Base-by-base conservation (phyloP, 2,113 vertebrate species). In the Perca fluviatilis region DNA sequence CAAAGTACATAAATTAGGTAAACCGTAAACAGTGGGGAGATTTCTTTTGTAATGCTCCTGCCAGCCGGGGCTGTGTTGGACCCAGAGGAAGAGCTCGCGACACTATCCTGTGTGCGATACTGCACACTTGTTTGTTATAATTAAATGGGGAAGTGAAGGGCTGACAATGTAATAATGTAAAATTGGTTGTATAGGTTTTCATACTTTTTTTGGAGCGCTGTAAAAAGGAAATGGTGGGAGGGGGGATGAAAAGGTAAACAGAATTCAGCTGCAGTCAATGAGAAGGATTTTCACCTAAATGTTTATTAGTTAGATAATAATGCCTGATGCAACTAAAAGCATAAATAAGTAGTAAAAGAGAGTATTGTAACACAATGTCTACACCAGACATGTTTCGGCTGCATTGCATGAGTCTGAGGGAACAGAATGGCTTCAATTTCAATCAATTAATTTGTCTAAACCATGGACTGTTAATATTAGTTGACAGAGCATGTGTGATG, bases 1-100 rank as follows among this genome's bases (percentile, higher is more conserved):
- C 61, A 86, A 81, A 89, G 83, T 23, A 60, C 74, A 84, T 84
- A 60, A 80, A 87, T 87, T 62, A n/a, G 53, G 74, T 77, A 82
- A 84, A 82, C 70, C 76, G 70, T 83, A 80, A 90, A 82, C 84
- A 82, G 56, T 27, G 43, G 69, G 69, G 2, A 54, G 60, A 33
- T 60, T 73, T 86, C 70, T 86, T 75, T 81, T 40, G 40, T 10
- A 40, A 63, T 40, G 60, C 19, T 70, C 4, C 46, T 83, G 56
- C 57, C 63, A 64, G 67, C 16, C 2, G 7, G 8, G 61, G 72
- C 18, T 4, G 50, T 16, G 65, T 63, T 21, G 9, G 49, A 51
- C 21, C 67, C 85, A 58, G 49, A 79, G 70, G 66, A 80, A 50
- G 2, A 0, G 23, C n/a, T 63, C 46, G 19, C 16, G 66, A 47